A percentile compares a stretch with the other conserved stretches of the same genome.
phyloP scores from a whole-genome alignment of 2,797 vertebrate species.

The Siniperca obscura region DNA sequence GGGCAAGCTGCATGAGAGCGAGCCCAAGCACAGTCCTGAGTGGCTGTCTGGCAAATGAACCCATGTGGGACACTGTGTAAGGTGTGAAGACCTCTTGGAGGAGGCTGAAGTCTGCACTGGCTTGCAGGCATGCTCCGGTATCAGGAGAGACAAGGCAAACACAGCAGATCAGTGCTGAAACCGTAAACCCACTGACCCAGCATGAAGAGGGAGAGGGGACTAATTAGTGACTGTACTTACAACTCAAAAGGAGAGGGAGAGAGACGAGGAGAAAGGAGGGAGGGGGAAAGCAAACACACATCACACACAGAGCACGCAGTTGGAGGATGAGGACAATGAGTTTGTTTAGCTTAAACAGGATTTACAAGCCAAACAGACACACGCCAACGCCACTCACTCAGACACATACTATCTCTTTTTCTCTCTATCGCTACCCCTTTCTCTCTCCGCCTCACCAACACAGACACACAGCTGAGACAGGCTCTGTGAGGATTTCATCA shows the following conservation, averaged over 20 bases:
- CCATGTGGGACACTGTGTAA: conserved; percentile 56
- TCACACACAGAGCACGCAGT: conserved; percentile 65
- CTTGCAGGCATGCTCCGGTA: conserved; percentile 62
- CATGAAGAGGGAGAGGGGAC: conserved; percentile 79
- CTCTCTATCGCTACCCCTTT: conserved; percentile 34
- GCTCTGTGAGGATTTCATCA: conserved; percentile 77
- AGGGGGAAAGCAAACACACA: conserved; percentile 23
- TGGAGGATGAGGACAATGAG: conserved; percentile 84
- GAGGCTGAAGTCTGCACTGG: conserved; percentile 48
- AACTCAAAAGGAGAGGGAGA: conserved; percentile 65
- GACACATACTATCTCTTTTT: conserved; percentile 75
- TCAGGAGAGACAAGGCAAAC: conserved; percentile 75
- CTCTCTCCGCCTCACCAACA: conserved; percentile 36
- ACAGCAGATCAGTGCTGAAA: conserved; percentile 70
- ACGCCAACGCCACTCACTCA: conserved; percentile 80
- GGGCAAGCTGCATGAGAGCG: conserved; percentile 33
- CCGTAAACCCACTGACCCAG: conserved; percentile 81
- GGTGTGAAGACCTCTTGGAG: conserved; percentile 72
- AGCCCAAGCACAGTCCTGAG: conserved; percentile 40
- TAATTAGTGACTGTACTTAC: conserved; percentile 83
- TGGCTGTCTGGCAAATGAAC: conserved; percentile 59
- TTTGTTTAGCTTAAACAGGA: conserved; percentile 87
- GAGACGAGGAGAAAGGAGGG: conserved; percentile 40
- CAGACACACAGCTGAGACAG: conserved; percentile 56
- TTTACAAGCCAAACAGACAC: conserved; percentile 86